Evolutionary conservation across 2,888 invertebrate species (phyloP), one percentile per base, ranked within the genome.

Genomic region (Hoplodrina ambigua): DNA sequence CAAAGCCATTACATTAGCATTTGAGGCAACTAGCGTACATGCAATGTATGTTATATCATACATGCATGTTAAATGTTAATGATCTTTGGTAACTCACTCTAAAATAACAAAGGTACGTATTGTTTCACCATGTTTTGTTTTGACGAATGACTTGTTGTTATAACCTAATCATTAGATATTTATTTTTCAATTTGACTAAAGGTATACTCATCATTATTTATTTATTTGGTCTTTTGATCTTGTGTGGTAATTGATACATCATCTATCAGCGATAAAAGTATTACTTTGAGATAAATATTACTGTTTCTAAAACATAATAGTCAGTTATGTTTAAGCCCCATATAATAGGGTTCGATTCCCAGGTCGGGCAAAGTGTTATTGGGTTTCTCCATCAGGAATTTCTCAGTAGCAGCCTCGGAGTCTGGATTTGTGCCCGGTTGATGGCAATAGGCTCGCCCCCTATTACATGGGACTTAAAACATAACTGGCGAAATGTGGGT

Each of bases 61-160:
- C n/a, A 17, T 20, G 25, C 49, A 53, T 50, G 25, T 11, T 20
- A 78, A 78, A 78, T 66, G 75, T 70, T 78, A 78, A 78, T 78
- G 52, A 41, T 33, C 46, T n/a, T 71, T 20, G 13, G 25, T 41
- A 54, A 66, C 53, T 55, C 11, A n/a, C 17, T 54, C n/a, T 33
- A 30, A 57, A 62, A 55, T 57, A 60, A 20, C 59, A 20, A 13
- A 52, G 15, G 15, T 61, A 33, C 52, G n/a, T 54, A 77, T 77
- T 77, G 61, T 77, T 65, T 73, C 64, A 15, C 17, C 53, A 50
- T 54, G 11, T 4, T 70, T 59, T 59, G 20, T 70, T 53, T 30
- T 33, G 4, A 55, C 11, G 30, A 59, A 46, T 11, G 3, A 30
- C 25, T 53, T 49, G 15, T 46, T 57, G n/a, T 46, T 19, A 65